These are phyloP conservation scores for Cataglyphis cursor DNA, from an alignment of 2,888 invertebrate genomes.

Conservation along the genomic window DNA sequence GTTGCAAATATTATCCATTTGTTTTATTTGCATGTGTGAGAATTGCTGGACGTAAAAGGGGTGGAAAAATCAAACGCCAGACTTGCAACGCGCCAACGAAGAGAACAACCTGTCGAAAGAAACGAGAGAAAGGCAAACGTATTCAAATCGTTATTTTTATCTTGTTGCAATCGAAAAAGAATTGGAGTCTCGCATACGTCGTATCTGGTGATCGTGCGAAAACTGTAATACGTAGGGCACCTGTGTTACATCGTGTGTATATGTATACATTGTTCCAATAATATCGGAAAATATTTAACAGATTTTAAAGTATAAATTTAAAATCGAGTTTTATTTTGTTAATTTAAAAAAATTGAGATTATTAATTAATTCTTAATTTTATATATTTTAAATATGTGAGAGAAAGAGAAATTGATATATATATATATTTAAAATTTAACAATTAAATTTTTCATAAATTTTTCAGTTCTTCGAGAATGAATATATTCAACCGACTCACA, in stretches of 20 bases:
- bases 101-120: neutral
- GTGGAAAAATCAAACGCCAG: slow-evolving; percentile 19
- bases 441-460: neutral
- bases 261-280: slow-evolving; percentile 5
- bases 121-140: slow-evolving; percentile 22
- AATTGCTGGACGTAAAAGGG: neutral
- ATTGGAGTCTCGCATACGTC: neutral
- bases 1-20: neutral
- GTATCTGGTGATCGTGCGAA: slow-evolving; percentile 9
- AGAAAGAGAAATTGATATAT: neutral
- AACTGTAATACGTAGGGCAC: slow-evolving; percentile 30
- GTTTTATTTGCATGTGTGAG: slow-evolving; percentile 12
- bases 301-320: neutral
- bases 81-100: neutral
- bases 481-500: neutral
- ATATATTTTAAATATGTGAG: neutral
- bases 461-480: neutral
- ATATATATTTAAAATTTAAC: neutral
- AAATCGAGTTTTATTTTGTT: neutral
- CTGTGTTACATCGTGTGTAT: slow-evolving; percentile 12
- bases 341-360: neutral
- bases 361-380: neutral
- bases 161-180: slow-evolving; percentile 10
- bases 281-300: neutral
- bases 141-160: slow-evolving; percentile 58